Percentiles rank a stretch among this genome's conserved stretches.
Evolutionary conservation across 2,888 invertebrate genomes (phyloP).

Genomic region (Macropis europaea): DNA sequence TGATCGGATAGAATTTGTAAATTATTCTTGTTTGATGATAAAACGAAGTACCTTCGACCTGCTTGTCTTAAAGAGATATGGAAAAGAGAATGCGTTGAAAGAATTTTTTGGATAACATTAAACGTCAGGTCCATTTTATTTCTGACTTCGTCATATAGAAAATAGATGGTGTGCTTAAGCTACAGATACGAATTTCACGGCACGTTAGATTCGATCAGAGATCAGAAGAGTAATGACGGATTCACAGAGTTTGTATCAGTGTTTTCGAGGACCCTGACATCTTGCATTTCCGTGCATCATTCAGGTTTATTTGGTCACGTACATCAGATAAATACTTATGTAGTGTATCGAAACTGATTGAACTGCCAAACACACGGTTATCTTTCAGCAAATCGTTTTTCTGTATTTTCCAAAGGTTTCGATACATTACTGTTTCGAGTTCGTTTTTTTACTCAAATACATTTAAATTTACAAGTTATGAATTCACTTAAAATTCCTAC

Average conservation of each 20-base stretch:
- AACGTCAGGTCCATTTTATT: too few species aligned
- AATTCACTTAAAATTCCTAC: conserved; percentile 4
- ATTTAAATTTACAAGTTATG: not conserved
- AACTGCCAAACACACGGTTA: not conserved
- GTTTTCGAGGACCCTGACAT: not conserved
- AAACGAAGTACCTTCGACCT: too few species aligned
- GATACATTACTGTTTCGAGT: not conserved
- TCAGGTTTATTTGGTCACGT: conserved; percentile 15
- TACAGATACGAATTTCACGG: not conserved
- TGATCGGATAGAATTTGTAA: too few species aligned
- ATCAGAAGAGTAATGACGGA: not conserved
- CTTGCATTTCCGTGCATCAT: not conserved
- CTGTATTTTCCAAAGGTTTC: not conserved
- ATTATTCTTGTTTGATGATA: too few species aligned
- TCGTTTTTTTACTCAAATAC: not conserved
- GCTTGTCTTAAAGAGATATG: too few species aligned
- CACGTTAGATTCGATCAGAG: not conserved
- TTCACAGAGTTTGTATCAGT: not conserved
- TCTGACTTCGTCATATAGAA: too few species aligned
- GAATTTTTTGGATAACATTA: too few species aligned
- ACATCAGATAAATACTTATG: conserved; percentile 14
- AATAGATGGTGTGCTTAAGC: too few species aligned
- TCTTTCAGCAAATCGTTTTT: not conserved
- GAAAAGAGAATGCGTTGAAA: too few species aligned
- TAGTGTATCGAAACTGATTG: not conserved